A percentile compares a stretch with the other conserved stretches of the same genome.
Evolutionary conservation across 2,888 invertebrate species (phyloP).

Genomic region (Cephus pulcher): DNA sequence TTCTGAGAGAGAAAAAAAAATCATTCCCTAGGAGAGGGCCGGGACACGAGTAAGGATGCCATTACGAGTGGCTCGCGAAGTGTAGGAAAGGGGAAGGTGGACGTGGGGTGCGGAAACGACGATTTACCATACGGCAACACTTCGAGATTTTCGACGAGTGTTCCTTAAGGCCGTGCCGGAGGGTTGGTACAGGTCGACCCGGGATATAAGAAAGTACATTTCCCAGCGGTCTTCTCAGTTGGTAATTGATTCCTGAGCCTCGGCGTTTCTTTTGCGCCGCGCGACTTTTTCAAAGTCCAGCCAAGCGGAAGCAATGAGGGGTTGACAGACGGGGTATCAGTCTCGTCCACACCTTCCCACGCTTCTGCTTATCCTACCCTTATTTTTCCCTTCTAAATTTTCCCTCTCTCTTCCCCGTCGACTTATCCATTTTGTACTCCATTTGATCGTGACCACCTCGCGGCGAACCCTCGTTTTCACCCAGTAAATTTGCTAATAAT

Average conservation of each 20-base stretch:
- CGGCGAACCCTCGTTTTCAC: slow-evolving; percentile 14
- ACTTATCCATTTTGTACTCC: neutral
- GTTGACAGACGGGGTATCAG: slow-evolving; percentile 27
- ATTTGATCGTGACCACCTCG: neutral
- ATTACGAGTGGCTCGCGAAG: neutral
- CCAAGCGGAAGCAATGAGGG: slow-evolving; percentile 24
- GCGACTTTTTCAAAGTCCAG: slow-evolving; percentile 25
- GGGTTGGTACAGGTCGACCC: neutral
- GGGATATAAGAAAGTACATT: slow-evolving; percentile 12
- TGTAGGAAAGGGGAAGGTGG: neutral
- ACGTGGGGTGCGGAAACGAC: neutral
- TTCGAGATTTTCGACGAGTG: neutral
- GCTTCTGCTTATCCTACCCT: neutral
- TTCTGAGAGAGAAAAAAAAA: neutral
- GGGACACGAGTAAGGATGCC: neutral
- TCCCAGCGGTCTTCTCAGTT: slow-evolving; percentile 22
- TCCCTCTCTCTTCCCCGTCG: neutral
- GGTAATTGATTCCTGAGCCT: slow-evolving; percentile 35
- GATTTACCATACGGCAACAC: neutral
- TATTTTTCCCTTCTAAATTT: neutral
- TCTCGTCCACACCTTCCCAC: slow-evolving; percentile 19
- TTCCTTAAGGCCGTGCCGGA: neutral
- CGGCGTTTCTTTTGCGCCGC: slow-evolving; percentile 12
- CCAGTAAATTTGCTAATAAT: slow-evolving; percentile 38
- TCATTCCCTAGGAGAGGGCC: neutral